Percentiles rank a stretch among this genome's conserved stretches.
These are phyloP conservation scores for Nymphicus hollandicus DNA, from an alignment of 2,113 vertebrate genomes.

Conservation along the genomic window DNA sequence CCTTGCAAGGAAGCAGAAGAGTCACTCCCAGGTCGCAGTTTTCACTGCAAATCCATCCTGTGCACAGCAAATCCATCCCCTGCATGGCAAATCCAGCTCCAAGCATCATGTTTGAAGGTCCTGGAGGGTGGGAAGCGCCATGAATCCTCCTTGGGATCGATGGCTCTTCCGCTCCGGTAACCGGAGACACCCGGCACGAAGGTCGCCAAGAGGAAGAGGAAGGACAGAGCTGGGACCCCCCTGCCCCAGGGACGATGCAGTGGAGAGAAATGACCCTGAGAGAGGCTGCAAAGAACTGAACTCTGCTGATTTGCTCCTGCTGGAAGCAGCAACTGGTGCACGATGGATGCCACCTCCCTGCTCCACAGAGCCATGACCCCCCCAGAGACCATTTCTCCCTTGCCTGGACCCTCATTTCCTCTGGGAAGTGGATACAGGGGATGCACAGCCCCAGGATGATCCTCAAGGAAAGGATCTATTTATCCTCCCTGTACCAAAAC, in stretches of 20 bases:
- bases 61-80: accelerated
- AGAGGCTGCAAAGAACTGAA: not conserved
- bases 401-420: not conserved
- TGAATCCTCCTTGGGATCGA: not conserved
- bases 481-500: not conserved
- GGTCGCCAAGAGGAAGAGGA: not conserved
- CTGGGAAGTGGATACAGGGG: not conserved
- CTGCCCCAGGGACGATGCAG: accelerated
- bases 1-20: not conserved
- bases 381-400: accelerated
- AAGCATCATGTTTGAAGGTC: not conserved
- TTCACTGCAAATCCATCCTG: not conserved
- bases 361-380: accelerated
- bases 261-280: accelerated
- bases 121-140: not conserved
- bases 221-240: not conserved
- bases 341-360: accelerated
- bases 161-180: not conserved
- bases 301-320: not conserved
- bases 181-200: not conserved
- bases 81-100: not conserved
- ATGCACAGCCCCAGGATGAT: not conserved
- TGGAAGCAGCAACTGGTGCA: not conserved
- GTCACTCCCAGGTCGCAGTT: not conserved
- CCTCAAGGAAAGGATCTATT: too few relatives aligned